A percentile compares a stretch with the other conserved stretches of the same genome.
Evolutionary conservation across 2,113 vertebrate species (phyloP).

Genomic region (Todiramphus saurophagus): DNA sequence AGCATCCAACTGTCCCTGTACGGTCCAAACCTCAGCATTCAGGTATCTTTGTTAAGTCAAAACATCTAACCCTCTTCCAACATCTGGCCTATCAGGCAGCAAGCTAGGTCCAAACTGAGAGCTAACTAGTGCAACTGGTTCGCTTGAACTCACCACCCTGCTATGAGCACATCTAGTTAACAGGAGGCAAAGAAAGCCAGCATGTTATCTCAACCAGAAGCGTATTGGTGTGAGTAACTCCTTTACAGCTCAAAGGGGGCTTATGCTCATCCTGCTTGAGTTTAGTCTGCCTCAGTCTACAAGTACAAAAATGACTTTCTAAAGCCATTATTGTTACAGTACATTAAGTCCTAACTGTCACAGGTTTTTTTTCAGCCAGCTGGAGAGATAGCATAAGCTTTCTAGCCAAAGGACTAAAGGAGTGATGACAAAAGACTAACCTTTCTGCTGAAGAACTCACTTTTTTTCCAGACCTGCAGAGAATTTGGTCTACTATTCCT

Average conservation of each 20-base stretch:
- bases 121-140: neutral
- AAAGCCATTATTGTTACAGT: neutral
- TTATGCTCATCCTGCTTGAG: neutral
- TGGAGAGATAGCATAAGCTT: constrained; percentile 27
- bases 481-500: neutral
- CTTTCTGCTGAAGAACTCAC: constrained; percentile 2
- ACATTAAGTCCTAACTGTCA: neutral
- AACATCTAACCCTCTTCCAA: neutral
- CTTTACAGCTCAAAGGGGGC: neutral
- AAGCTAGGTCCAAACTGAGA: neutral
- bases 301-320: neutral
- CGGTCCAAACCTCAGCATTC: neutral
- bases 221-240: accelerated
- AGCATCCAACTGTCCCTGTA: neutral
- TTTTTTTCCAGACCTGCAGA: constrained; percentile 37
- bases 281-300: neutral
- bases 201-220: neutral
- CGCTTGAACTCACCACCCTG: neutral
- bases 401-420: neutral
- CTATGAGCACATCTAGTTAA: neutral
- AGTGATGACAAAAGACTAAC: constrained; percentile 34
- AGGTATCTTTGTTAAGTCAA: neutral
- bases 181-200: neutral
- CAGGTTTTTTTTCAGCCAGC: neutral
- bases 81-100: neutral